phyloP scores from a whole-genome alignment of 2,888 invertebrate genomes.

The Aspidiotus destructor region DNA sequence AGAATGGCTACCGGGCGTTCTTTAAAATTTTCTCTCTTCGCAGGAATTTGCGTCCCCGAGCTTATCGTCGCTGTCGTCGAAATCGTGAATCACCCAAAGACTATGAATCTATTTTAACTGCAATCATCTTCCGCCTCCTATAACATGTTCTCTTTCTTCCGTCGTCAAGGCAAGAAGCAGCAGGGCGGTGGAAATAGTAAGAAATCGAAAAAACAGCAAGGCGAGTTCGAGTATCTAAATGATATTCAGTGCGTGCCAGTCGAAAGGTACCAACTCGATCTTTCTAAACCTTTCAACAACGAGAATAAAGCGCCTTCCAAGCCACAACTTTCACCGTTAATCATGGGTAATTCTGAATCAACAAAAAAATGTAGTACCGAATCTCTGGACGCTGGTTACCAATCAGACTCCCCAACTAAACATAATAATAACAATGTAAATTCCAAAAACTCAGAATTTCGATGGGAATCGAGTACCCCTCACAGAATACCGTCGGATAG shows the following conservation, averaged over 20 bases:
- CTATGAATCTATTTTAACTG: background rate
- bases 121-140: too few species aligned
- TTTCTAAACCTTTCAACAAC: background rate
- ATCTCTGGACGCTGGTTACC: background rate
- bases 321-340: background rate
- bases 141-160: conserved; percentile 29
- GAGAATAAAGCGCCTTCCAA: background rate
- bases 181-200: conserved; percentile 13
- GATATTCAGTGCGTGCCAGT: conserved; percentile 22
- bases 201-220: conserved; percentile 10
- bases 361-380: background rate
- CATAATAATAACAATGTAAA: background rate
- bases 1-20: too few species aligned
- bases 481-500: too few species aligned
- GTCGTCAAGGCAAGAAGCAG: conserved; percentile 29
- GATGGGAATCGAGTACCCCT: background rate
- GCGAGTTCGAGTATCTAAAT: background rate
- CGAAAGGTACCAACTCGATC: conserved; percentile 25
- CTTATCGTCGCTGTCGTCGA: too few species aligned
- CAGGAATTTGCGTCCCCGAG: too few species aligned
- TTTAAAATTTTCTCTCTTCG: too few species aligned
- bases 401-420: background rate
- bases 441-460: background rate
- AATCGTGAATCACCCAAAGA: too few species aligned
- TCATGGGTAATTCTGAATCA: conserved; percentile 16